A percentile compares a stretch with the other conserved stretches of the same genome.
Evolutionary conservation across 2,797 vertebrate species (phyloP).

Genomic region (Erethizon dorsatum): DNA sequence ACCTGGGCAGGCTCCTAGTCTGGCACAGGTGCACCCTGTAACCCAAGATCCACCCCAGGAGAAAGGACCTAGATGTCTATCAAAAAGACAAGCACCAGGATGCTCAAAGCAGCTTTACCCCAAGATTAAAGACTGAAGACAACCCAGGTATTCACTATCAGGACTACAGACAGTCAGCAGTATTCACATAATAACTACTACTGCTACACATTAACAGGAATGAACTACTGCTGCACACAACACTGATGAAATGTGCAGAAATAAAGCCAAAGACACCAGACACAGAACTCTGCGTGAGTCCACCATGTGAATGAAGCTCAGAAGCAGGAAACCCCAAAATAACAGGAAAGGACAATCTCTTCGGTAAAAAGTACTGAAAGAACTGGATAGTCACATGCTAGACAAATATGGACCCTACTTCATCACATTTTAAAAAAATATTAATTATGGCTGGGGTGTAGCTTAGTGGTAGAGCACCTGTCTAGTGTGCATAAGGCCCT

Average conservation of each 20-base stretch:
- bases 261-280: not conserved
- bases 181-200: fast-evolving
- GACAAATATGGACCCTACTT: not conserved
- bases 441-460: no score
- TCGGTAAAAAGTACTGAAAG: not conserved
- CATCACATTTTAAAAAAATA: no score
- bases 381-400: no score
- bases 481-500: not conserved
- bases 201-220: no score
- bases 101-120: not conserved
- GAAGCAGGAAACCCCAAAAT: not conserved
- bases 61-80: not conserved
- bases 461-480: not conserved
- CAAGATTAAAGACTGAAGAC: not conserved
- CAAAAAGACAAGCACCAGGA: not conserved
- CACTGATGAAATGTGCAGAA: fast-evolving
- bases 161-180: not conserved
- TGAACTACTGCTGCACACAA: fast-evolving
- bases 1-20: not conserved
- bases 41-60: not conserved
- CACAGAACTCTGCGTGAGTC: fast-evolving
- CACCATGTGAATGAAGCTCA: not conserved
- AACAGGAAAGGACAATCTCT: not conserved
- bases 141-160: not conserved
- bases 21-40: not conserved